Conservation (phyloP, 2,888 invertebrate species). For the Tetropium fuscum region DNA sequence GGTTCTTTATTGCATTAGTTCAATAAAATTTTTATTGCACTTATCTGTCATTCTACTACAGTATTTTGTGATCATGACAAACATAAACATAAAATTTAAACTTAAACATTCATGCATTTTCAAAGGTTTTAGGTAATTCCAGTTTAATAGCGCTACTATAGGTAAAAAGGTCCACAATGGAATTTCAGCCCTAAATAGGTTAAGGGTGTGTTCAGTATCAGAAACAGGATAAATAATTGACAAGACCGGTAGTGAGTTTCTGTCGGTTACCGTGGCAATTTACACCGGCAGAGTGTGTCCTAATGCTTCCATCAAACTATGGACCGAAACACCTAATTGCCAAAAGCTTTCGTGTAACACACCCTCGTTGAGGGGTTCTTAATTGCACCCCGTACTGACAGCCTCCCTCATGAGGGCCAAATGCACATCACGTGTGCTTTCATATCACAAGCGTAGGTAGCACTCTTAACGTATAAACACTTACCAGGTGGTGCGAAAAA, state of each 20-base stretch:
- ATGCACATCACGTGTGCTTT: slow-evolving; percentile 45
- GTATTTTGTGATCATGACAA: too few relatives aligned
- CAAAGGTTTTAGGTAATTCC: neutral
- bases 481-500: slow-evolving; percentile 32
- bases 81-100: too few relatives aligned
- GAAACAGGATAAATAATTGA: slow-evolving; percentile 52
- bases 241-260: slow-evolving; percentile 45
- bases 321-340: slow-evolving; percentile 63
- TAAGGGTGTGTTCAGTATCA: slow-evolving; percentile 39
- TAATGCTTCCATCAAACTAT: slow-evolving; percentile 60
- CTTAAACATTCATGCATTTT: neutral
- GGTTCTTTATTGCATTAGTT: too few relatives aligned
- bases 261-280: slow-evolving; percentile 57
- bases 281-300: slow-evolving; percentile 56
- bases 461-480: slow-evolving; percentile 33
- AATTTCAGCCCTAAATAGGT: slow-evolving; percentile 30
- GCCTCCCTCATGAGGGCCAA: slow-evolving; percentile 40
- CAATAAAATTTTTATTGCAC: too few relatives aligned
- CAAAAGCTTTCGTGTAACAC: slow-evolving; percentile 63
- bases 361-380: slow-evolving; percentile 58
- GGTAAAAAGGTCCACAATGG: slow-evolving; percentile 1
- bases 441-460: slow-evolving; percentile 35
- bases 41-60: too few relatives aligned
- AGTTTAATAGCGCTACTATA: neutral
- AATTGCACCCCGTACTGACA: slow-evolving; percentile 52